Conservation (phyloP, 2,888 invertebrate genomes). For the Escarpia spicata region DNA sequence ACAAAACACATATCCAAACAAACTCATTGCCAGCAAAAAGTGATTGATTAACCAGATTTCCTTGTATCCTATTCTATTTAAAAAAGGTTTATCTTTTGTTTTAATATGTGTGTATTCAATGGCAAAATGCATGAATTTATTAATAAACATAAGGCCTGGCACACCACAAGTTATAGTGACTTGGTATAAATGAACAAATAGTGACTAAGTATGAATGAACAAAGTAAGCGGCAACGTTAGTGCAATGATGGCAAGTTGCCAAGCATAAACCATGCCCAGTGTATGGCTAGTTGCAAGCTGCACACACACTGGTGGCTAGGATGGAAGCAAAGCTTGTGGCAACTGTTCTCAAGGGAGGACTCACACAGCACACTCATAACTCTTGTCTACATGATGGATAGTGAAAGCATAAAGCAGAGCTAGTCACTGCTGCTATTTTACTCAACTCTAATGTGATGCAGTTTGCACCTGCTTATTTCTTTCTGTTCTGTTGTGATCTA, state of each 20-base stretch:
- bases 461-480: not conserved
- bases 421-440: not conserved
- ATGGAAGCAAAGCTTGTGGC: not conserved
- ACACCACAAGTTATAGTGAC: not conserved
- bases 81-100: not conserved
- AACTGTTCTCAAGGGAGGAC: not conserved
- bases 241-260: not conserved
- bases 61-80: not conserved
- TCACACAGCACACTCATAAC: not conserved
- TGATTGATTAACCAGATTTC: not conserved
- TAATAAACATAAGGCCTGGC: not conserved
- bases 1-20: not conserved
- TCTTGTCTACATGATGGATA: not conserved
- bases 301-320: not conserved
- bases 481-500: not conserved
- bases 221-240: not conserved
- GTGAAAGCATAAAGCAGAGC: not conserved
- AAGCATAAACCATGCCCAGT: not conserved
- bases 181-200: not conserved
- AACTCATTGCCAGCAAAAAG: not conserved
- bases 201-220: not conserved
- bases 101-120: not conserved
- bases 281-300: not conserved
- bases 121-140: not conserved
- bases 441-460: not conserved